Base-by-base conservation (phyloP, 2,113 vertebrate genomes). In the Euleptes europaea region DNA sequence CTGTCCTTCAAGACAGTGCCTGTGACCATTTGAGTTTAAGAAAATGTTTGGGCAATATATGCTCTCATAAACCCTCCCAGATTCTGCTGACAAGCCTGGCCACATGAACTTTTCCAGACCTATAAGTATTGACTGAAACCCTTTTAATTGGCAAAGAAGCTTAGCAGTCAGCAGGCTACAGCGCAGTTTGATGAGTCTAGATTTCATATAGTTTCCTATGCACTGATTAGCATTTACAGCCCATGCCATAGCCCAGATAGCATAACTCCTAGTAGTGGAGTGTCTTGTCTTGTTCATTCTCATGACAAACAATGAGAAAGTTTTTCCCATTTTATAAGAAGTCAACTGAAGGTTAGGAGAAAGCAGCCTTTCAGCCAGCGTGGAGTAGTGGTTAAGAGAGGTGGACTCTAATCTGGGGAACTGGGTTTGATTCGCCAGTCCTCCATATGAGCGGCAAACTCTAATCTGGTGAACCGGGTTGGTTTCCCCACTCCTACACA, bases 51-150 rank as follows among this genome's bases (percentile, higher is more conserved):
- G 65, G 40, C 49, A 78, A 33, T 60, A 38, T 78, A 33, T 75
- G 72, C 31, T 44, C 12, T 23, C 75, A 79, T 6, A 35, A 28
- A 71, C 26, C 31, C 31, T 47, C 51, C 63, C 2, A 72, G 76
- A 79, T 79, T 28, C 19, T 47, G 14, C 66, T 72, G 54, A 85
- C 31, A 85, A 63, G 23, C 21, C 66, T 60, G 51, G 76, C 28
- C 12, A 67, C 72, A 35, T 66, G 57, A 76, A 63, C 42, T 71
- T 6, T 71, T 71, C 38, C 19, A 14, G 31, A 28, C 31, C 3
- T 13, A 35, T n/a, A 70, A 79, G 11, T 85, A 78, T 63, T 85
- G 51, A 78, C 33, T 85, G 31, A 78, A 79, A 85, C 51, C 35
- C 63, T 84, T 75, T 77, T 70, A 84, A 77, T 67, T 77, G 47